These are phyloP conservation scores for Pollimyrus isidori DNA, from an alignment of 2,113 vertebrate species.

Conservation along the genomic window DNA sequence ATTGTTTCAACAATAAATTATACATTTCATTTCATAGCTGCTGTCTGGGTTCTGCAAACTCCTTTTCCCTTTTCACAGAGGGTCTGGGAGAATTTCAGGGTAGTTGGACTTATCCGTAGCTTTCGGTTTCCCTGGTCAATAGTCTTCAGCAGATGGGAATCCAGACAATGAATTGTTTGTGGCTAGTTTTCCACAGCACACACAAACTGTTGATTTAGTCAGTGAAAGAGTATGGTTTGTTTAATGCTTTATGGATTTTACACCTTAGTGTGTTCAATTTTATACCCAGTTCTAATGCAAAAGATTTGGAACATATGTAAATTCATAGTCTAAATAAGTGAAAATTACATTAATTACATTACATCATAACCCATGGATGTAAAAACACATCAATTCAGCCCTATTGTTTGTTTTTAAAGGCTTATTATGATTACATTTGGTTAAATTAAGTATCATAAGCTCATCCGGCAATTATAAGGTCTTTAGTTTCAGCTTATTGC, in stretches of 20 bases:
- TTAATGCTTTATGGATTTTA: background rate
- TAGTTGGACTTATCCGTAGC: background rate
- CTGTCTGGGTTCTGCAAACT: background rate
- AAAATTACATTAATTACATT: background rate
- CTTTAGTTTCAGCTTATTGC: background rate
- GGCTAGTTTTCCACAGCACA: background rate
- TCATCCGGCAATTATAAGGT: background rate
- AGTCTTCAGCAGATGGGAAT: background rate
- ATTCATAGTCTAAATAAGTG: background rate
- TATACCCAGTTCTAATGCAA: background rate
- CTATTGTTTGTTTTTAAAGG: background rate
- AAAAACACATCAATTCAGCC: background rate
- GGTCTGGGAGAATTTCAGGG: background rate
- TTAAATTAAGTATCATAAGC: background rate
- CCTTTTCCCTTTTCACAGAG: background rate
- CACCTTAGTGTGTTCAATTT: background rate
- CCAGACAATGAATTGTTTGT: background rate
- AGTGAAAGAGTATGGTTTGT: background rate
- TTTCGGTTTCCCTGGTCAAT: background rate
- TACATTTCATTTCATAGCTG: background rate
- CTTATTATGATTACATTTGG: background rate
- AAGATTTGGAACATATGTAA: background rate
- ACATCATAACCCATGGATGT: background rate
- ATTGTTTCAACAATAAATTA: background rate
- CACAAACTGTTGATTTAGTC: background rate